Evolutionary conservation across 2,888 invertebrate species (phyloP).

Genomic region (Dione juno): DNA sequence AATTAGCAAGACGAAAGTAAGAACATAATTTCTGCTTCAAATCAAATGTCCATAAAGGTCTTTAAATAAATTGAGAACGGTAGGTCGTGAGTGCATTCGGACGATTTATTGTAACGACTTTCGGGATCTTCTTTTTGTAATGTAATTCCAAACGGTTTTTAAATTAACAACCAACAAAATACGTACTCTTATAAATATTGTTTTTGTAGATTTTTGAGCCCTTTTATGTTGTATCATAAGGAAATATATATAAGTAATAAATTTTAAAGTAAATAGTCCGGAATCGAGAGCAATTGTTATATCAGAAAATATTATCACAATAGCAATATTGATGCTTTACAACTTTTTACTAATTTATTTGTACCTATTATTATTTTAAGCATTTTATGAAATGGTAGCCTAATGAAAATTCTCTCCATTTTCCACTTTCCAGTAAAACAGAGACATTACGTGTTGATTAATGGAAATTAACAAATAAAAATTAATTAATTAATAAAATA

Average conservation of each 20-base stretch:
- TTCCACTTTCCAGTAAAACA: neutral
- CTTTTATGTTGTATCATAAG: too few relatives aligned
- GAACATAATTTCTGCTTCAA: constrained; percentile 33
- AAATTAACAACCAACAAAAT: constrained; percentile 26
- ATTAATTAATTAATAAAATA: neutral
- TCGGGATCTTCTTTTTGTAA: constrained; percentile 61
- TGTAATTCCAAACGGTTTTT: constrained; percentile 54
- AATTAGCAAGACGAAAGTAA: constrained; percentile 13
- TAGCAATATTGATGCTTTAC: too few relatives aligned
- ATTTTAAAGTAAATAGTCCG: too few relatives aligned
- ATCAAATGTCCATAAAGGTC: constrained; percentile 47
- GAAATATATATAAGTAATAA: too few relatives aligned
- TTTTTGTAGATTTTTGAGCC: neutral
- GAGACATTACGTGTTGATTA: too few relatives aligned
- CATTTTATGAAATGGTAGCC: too few relatives aligned
- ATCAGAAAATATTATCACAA: too few relatives aligned
- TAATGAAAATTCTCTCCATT: neutral
- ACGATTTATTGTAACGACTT: constrained; percentile 71
- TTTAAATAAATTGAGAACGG: constrained; percentile 56
- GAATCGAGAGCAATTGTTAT: too few relatives aligned
- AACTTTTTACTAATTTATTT: too few relatives aligned
- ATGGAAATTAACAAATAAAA: too few relatives aligned
- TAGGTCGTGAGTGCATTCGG: constrained; percentile 67
- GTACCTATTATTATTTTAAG: too few relatives aligned
- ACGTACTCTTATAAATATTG: constrained; percentile 3